A percentile compares a stretch with the other conserved stretches of the same genome.
These are phyloP conservation scores for Leptinotarsa haldemani DNA, from an alignment of 2,888 invertebrate species.

Conservation along the genomic window DNA sequence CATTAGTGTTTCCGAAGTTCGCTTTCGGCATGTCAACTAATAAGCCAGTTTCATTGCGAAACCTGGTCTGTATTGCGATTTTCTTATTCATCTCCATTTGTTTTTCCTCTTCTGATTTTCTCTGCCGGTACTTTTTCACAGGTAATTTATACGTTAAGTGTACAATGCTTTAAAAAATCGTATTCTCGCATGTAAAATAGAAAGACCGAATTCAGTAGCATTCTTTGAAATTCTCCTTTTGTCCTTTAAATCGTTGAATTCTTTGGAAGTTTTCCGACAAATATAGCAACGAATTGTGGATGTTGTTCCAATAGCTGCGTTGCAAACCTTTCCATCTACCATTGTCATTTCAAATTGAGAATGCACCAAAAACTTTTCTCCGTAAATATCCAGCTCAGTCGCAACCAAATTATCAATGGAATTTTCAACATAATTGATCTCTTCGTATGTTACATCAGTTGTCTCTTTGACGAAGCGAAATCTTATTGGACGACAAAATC, in stretches of 20 bases:
- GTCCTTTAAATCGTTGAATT: conserved; percentile 33
- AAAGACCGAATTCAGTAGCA: too few species aligned
- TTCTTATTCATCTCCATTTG: not conserved
- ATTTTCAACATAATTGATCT: conserved; percentile 45
- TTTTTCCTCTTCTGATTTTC: not conserved
- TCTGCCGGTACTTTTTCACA: not conserved
- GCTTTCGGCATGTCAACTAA: conserved; percentile 12
- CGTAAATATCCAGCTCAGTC: conserved; percentile 6
- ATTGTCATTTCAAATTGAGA: conserved; percentile 44
- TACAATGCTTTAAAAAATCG: too few species aligned
- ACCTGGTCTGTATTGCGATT: not conserved
- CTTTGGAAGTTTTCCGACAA: conserved; percentile 50
- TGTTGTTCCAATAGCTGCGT: conserved; percentile 47
- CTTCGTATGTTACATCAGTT: conserved; percentile 39
- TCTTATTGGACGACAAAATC: too few species aligned
- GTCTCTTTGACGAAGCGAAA: too few species aligned
- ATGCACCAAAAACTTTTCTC: conserved; percentile 20
- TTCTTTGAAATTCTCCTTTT: too few species aligned
- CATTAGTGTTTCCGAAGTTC: conserved; percentile 24
- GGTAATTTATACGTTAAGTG: too few species aligned
- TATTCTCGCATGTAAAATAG: too few species aligned
- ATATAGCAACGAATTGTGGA: conserved; percentile 49
- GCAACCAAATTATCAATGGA: conserved; percentile 11
- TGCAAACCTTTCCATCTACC: conserved; percentile 54
- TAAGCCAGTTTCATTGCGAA: not conserved